Percentiles rank a stretch among this genome's conserved stretches.
These are phyloP conservation scores for Chrysodeixis includens DNA, from an alignment of 2,888 invertebrate species.

Conservation along the genomic window DNA sequence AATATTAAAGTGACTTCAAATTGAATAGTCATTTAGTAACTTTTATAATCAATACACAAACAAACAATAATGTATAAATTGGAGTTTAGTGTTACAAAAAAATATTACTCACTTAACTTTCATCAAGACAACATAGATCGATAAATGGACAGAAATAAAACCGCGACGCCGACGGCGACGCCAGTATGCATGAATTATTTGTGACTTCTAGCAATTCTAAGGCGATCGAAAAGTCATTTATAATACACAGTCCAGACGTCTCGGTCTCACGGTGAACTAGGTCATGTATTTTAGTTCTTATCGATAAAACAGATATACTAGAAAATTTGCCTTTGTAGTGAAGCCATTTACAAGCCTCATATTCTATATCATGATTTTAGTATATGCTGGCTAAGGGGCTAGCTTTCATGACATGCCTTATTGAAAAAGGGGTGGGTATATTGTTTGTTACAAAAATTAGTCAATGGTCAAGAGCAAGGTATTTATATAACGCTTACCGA, in stretches of 20 bases:
- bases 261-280: slow-evolving; percentile 4
- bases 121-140: slow-evolving; percentile 6
- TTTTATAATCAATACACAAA: slow-evolving; percentile 8
- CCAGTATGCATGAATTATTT: slow-evolving; percentile 22
- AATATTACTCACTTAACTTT: neutral
- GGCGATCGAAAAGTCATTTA: slow-evolving; percentile 11
- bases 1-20: slow-evolving; percentile 35
- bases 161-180: neutral
- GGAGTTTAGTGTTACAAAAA: neutral
- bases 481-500: neutral
- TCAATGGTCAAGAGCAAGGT: neutral
- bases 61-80: slow-evolving; percentile 34
- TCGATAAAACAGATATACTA: neutral
- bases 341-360: neutral
- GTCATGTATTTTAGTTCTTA: slow-evolving; percentile 3
- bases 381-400: neutral
- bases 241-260: slow-evolving; percentile 8
- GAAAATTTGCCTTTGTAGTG: neutral
- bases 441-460: neutral
- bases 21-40: slow-evolving; percentile 16
- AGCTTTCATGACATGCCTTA: neutral
- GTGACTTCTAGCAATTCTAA: neutral
- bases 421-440: too few species aligned
- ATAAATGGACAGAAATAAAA: slow-evolving; percentile 29
- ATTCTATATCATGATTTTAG: neutral